Evolutionary conservation across 2,888 invertebrate genomes (phyloP), one percentile per base, ranked within the genome.

Genomic region (Oligia latruncula): DNA sequence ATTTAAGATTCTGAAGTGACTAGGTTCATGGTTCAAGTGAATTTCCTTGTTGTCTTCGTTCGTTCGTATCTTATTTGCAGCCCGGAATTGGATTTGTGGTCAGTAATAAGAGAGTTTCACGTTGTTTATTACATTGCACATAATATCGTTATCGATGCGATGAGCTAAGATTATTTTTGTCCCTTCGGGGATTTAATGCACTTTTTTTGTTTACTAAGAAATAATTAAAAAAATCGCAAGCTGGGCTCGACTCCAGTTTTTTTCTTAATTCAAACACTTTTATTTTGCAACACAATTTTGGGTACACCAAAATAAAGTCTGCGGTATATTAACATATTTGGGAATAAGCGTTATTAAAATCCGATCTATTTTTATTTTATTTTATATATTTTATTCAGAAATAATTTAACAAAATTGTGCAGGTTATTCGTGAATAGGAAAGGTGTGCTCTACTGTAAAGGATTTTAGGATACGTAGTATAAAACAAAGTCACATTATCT

Each of bases 21-120:
- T 58, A 5, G 4, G 11, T 46, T 49, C n/a, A 46, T 46, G 4
- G 17, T 35, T 62, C 17, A 20, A 70, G 67, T 40, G 0, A 29
- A 58, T 55, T 72, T 68, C 71, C 6, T 65, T 80, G n/a, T 35
- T 80, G 40, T 60, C 35, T 46, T 46, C 11, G 46, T 66, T 29
- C 29, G 17, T 40, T 58, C 71, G 23, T 60, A n/a, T 71, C 13
- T 58, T 40, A 64, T 72, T 68, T 58, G 35, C 67, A n/a, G 64
- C 55, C n/a, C 0, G 15, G 15, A 72, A 82, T 77, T 73, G 11
- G 65, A 82, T 82, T 77, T 65, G 65, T 62, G 60, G n/a, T n/a
- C 66, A 62, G 52, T 80, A 67, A 72, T 55, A 35, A 17, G 23
- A 67, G 20, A 62, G 23, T 70, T 55, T 17, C 64, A 70, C 60